Evolutionary conservation across 2,113 vertebrate species (phyloP).

Genomic region (Dipodomys stephensi): DNA sequence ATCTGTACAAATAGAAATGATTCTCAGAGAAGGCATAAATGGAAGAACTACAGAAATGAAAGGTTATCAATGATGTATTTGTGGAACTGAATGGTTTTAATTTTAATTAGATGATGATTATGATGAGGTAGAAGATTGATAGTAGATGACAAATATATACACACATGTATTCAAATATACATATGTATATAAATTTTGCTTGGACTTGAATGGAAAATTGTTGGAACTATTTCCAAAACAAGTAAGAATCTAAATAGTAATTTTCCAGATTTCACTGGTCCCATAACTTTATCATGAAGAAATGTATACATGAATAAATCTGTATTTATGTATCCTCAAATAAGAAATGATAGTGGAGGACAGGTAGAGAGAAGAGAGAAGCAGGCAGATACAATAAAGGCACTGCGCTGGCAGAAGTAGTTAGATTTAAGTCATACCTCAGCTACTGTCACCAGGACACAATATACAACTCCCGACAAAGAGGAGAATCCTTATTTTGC

Average conservation of each 20-base stretch:
- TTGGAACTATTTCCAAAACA: background rate
- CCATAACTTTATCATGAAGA: background rate
- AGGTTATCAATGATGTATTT: background rate
- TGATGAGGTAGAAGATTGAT: no score
- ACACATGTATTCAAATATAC: background rate
- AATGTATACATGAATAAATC: background rate
- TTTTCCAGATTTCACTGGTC: background rate
- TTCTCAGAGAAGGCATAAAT: background rate
- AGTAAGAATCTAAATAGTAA: background rate
- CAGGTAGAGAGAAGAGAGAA: background rate
- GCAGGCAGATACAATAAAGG: background rate
- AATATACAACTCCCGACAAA: background rate
- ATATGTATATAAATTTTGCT: background rate
- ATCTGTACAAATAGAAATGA: no score
- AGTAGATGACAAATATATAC: no score
- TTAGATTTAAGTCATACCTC: background rate
- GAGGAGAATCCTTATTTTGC: background rate
- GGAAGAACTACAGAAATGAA: background rate
- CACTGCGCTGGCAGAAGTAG: background rate
- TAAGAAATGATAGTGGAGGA: background rate
- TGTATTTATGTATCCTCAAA: background rate
- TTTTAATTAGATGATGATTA: background rate
- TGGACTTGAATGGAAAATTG: background rate
- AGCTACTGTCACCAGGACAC: background rate
- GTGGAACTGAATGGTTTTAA: background rate